Conservation (phyloP, 2,113 vertebrate species). For the Menura novaehollandiae region DNA sequence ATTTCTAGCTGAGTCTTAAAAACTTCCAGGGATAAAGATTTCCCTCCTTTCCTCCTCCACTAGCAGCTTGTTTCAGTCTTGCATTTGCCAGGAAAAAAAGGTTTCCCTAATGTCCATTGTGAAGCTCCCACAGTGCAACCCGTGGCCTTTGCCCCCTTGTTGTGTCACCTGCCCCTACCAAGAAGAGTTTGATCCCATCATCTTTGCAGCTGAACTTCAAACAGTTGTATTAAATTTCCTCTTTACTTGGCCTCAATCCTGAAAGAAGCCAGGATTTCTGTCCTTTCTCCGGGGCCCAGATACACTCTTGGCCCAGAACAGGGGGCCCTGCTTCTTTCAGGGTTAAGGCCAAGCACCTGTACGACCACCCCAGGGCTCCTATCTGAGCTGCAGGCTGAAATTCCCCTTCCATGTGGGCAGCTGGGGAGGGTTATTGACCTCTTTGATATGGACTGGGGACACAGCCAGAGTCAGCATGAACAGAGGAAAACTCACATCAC, state of each 20-base stretch:
- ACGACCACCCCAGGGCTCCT: neutral
- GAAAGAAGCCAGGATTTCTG: neutral
- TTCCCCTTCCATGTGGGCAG: neutral
- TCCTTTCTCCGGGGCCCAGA: neutral
- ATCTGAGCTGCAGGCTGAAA: neutral
- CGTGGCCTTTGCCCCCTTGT: accelerated
- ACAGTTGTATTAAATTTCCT: neutral
- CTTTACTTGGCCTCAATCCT: neutral
- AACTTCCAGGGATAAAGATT: neutral
- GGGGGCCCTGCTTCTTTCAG: neutral
- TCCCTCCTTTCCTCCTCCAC: neutral
- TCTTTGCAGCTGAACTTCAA: neutral
- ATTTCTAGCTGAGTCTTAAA: neutral
- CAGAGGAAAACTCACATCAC: conserved; percentile 27
- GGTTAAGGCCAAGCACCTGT: conserved; percentile 36
- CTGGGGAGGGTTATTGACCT: conserved; percentile 10
- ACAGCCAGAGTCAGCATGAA: conserved; percentile 25
- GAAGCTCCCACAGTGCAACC: neutral
- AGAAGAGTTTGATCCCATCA: neutral
- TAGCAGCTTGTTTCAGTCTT: neutral
- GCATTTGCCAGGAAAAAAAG: neutral
- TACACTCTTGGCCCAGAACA: neutral
- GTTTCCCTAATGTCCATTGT: neutral
- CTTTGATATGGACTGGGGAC: conserved; percentile 22
- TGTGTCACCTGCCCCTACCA: neutral